These are phyloP conservation scores for Syrista parreyssii DNA, from an alignment of 2,888 invertebrate genomes.

Conservation along the genomic window DNA sequence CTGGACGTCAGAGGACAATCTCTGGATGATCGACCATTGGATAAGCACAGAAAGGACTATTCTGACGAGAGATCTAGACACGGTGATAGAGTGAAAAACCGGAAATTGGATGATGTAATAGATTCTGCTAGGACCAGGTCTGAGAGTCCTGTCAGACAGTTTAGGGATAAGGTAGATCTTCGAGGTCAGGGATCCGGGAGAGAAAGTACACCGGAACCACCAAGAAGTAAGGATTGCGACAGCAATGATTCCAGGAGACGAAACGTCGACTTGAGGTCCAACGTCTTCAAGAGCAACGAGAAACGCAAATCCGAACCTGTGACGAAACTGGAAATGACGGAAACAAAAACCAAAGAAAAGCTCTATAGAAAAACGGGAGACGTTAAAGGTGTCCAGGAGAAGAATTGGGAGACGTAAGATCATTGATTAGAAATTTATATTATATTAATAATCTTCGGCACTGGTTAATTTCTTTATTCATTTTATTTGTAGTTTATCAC, in stretches of 20 bases:
- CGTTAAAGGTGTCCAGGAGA: constrained; percentile 28
- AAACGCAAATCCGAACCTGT: constrained; percentile 36
- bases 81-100: constrained; percentile 13
- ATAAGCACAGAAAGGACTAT: constrained; percentile 32
- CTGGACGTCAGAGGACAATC: constrained; percentile 33
- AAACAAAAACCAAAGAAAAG: constrained; percentile 35
- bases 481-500: constrained; percentile 36
- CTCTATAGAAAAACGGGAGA: constrained; percentile 21
- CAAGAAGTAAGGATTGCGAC: constrained; percentile 65
- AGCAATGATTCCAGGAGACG: constrained; percentile 37
- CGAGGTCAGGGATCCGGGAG: constrained; percentile 74
- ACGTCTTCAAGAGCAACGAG: constrained; percentile 25
- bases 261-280: constrained; percentile 29
- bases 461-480: background rate
- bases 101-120: constrained; percentile 26
- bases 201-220: constrained; percentile 74
- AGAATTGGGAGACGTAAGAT: constrained; percentile 57
- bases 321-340: constrained; percentile 29
- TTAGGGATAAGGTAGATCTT: constrained; percentile 33
- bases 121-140: constrained; percentile 35
- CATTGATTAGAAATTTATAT: no score
- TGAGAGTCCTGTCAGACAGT: constrained; percentile 34
- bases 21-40: constrained; percentile 27
- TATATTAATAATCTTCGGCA: background rate
- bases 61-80: constrained; percentile 11